A percentile compares a stretch with the other conserved stretches of the same genome.
Evolutionary conservation across 2,888 invertebrate species (phyloP).

Genomic region (Erynnis tages): DNA sequence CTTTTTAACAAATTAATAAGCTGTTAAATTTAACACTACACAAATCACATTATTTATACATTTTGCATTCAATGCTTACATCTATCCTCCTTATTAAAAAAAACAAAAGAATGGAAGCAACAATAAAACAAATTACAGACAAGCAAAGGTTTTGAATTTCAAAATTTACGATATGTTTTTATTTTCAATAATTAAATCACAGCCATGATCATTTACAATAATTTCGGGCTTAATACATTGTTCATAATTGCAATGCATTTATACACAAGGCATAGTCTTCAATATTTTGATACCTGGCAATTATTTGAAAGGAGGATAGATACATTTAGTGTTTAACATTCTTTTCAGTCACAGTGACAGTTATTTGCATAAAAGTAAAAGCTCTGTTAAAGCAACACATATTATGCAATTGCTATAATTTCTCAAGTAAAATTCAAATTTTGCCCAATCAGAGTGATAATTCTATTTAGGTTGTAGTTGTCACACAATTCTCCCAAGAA

Average conservation of each 20-base stretch:
- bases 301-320: conserved; percentile 12
- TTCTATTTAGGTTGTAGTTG: background rate
- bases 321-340: conserved; percentile 8
- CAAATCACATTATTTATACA: background rate
- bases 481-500: conserved; percentile 18
- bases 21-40: background rate
- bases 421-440: too few species aligned
- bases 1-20: too few species aligned
- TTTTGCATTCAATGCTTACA: background rate
- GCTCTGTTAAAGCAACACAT: too few species aligned
- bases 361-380: too few species aligned
- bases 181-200: background rate
- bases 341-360: too few species aligned
- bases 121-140: background rate
- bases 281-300: too few species aligned
- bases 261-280: too few species aligned
- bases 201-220: too few species aligned
- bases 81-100: conserved; percentile 21
- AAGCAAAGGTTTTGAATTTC: background rate
- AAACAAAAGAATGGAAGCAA: background rate
- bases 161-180: conserved; percentile 7
- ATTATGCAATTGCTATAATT: too few species aligned
- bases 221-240: background rate
- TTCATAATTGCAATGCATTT: too few species aligned
- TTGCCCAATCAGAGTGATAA: too few species aligned